Conservation (phyloP, 2,113 vertebrate genomes). For the Corythoichthys haematopterus region DNA sequence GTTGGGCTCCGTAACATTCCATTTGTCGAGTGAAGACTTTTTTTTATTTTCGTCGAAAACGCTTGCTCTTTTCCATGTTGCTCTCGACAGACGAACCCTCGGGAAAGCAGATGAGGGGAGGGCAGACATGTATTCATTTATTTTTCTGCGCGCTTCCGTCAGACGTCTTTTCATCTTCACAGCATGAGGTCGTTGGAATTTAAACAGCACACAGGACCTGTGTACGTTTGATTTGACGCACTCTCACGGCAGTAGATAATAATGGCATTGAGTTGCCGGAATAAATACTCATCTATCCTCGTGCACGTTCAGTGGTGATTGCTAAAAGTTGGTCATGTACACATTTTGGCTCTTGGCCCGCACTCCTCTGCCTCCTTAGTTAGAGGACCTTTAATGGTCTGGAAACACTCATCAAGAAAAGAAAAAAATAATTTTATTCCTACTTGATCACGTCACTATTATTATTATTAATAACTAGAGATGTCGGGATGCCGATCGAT, state of each 20-base stretch:
- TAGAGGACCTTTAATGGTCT: constrained; percentile 26
- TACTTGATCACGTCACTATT: no score
- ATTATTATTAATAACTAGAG: no score
- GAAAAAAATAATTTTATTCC: no score
- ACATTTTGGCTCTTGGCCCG: constrained; percentile 15
- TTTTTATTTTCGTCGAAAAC: constrained; percentile 28
- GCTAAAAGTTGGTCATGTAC: constrained; percentile 12
- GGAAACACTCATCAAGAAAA: constrained; percentile 7
- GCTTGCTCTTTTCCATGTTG: constrained; percentile 24
- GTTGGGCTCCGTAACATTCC: constrained; percentile 13
- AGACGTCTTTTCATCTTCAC: constrained; percentile 60
- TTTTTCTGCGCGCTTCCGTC: constrained; percentile 46
- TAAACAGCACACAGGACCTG: constrained; percentile 61
- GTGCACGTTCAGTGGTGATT: constrained; percentile 6
- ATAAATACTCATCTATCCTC: constrained; percentile 8
- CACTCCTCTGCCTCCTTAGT: constrained; percentile 19
- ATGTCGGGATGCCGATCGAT: no score
- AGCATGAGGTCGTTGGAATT: constrained; percentile 75
- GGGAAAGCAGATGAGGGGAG: constrained; percentile 40
- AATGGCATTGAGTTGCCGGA: not conserved
- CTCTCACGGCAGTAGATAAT: constrained; percentile 23
- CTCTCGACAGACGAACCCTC: constrained; percentile 62
- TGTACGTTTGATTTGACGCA: constrained; percentile 37
- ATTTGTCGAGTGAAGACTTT: constrained; percentile 19
- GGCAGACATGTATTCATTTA: constrained; percentile 70